Evolutionary conservation across 1,140 invertebrate species (phyloP).

Genomic region (Sipha flava): DNA sequence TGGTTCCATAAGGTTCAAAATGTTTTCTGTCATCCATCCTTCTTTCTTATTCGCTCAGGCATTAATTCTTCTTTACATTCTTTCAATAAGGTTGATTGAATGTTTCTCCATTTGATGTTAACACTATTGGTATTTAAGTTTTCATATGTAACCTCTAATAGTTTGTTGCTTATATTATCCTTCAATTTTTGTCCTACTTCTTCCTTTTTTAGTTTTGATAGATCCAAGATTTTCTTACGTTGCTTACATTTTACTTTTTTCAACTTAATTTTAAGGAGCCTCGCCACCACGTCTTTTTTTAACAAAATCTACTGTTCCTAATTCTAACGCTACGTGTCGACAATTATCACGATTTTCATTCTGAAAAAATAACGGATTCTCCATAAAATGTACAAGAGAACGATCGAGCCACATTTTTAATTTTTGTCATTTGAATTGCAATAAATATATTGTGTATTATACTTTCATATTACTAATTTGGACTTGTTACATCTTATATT

Average conservation of each 20-base stretch:
- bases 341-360: too few relatives aligned
- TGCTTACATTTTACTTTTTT: not conserved
- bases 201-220: not conserved
- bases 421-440: too few relatives aligned
- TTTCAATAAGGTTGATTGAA: not conserved
- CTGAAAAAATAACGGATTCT: too few relatives aligned
- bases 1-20: constrained; percentile 10
- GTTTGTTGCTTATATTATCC: not conserved
- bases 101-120: not conserved
- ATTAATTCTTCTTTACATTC: not conserved
- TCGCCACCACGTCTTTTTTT: too few relatives aligned
- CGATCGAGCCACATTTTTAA: too few relatives aligned
- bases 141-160: not conserved
- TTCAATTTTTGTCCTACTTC: not conserved
- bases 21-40: constrained; percentile 18
- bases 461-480: too few relatives aligned
- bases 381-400: too few relatives aligned
- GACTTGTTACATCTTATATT: too few relatives aligned
- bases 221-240: too few relatives aligned
- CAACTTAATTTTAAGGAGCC: constrained; percentile 31
- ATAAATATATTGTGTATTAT: too few relatives aligned
- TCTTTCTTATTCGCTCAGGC: not conserved
- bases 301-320: too few relatives aligned
- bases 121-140: not conserved
- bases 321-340: too few relatives aligned